Evolutionary conservation across 2,888 invertebrate species (phyloP).

Genomic region (Copidosoma aretas): DNA sequence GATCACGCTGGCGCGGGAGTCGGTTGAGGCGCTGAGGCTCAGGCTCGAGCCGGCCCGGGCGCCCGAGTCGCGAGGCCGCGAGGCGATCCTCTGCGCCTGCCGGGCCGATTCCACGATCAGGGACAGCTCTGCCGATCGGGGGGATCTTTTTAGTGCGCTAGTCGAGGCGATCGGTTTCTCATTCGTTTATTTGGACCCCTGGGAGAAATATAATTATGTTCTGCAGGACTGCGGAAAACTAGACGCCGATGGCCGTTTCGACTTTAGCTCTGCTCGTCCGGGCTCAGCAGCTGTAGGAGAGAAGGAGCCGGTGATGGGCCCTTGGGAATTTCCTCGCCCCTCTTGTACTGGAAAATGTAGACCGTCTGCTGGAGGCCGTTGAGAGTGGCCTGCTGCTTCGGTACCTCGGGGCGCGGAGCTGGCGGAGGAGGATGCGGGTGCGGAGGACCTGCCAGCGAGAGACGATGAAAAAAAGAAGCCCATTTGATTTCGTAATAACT

Average conservation of each 20-base stretch:
- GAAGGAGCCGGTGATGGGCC: not conserved
- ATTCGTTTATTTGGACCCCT: not conserved
- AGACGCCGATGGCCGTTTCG: not conserved
- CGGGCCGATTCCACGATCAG: slow-evolving; percentile 15
- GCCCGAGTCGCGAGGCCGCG: not conserved
- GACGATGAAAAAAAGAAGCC: too few relatives aligned
- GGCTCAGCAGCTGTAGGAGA: not conserved
- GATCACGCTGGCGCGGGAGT: too few relatives aligned
- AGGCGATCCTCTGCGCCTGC: slow-evolving; percentile 18
- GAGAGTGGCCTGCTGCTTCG: not conserved
- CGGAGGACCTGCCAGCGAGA: too few relatives aligned
- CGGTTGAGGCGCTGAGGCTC: not conserved
- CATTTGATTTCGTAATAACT: too few relatives aligned
- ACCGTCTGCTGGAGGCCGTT: slow-evolving; percentile 1
- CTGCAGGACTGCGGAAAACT: not conserved
- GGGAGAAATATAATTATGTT: not conserved
- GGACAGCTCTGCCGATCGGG: slow-evolving; percentile 15
- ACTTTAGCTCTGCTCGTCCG: not conserved
- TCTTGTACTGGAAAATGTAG: not conserved
- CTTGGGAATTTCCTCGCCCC: not conserved
- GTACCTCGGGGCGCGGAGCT: not conserved
- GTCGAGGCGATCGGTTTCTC: too few relatives aligned
- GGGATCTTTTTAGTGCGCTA: too few relatives aligned
- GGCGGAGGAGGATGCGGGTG: too few relatives aligned
- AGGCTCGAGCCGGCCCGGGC: not conserved